Evolutionary conservation across 2,888 invertebrate species (phyloP).

Genomic region (Sympetrum striolatum): DNA sequence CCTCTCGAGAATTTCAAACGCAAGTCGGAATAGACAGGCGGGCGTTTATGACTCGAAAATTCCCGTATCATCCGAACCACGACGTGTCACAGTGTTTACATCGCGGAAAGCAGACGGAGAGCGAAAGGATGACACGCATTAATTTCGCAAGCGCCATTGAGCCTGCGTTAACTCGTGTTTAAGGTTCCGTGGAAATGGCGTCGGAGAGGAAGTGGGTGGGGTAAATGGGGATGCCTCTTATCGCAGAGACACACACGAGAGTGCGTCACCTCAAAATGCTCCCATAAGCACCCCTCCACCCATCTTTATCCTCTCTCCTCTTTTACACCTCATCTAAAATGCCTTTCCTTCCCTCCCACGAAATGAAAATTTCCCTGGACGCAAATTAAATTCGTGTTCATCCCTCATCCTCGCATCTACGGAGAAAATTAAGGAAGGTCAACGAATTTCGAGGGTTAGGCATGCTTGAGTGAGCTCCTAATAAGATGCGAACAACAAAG

Average conservation of each 20-base stretch:
- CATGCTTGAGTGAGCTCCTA: too few relatives aligned
- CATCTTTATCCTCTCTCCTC: not conserved
- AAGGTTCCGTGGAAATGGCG: not conserved
- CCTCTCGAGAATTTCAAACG: too few relatives aligned
- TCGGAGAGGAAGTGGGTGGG: not conserved
- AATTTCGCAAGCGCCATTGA: slow-evolving; percentile 18
- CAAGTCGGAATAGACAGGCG: too few relatives aligned
- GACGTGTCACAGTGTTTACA: not conserved
- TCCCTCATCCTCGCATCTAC: too few relatives aligned
- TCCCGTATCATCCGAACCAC: not conserved
- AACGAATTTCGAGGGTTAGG: too few relatives aligned
- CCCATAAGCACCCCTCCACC: not conserved
- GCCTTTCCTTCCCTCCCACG: not conserved
- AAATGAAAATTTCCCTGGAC: too few relatives aligned
- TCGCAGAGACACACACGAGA: not conserved
- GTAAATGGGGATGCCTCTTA: not conserved
- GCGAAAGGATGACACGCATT: not conserved
- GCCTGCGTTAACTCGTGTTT: not conserved
- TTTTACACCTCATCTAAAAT: not conserved
- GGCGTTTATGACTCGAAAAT: too few relatives aligned
- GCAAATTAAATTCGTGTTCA: too few relatives aligned
- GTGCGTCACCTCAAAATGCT: not conserved
- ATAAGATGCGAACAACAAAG: too few relatives aligned
- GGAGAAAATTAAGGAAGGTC: too few relatives aligned
- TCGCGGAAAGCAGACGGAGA: not conserved